Evolutionary conservation across 2,888 invertebrate species (phyloP).

Genomic region (Antheraea yamamai): DNA sequence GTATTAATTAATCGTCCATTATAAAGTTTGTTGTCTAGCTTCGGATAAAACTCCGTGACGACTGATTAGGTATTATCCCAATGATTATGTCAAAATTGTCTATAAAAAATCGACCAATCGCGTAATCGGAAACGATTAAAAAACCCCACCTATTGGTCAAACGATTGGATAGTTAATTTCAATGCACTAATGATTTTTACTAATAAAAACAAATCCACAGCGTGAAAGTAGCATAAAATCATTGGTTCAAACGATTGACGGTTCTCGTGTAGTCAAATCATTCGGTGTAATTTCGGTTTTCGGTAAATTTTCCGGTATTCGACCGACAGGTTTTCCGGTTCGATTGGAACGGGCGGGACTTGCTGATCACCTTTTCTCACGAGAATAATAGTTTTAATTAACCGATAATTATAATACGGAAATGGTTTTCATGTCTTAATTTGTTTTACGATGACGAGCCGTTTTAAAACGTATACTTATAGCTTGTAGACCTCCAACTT

Average conservation of each 20-base stretch:
- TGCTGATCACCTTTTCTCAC: constrained; percentile 68
- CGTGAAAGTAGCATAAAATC: constrained; percentile 73
- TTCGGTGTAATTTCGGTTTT: constrained; percentile 72
- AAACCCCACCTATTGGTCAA: constrained; percentile 50
- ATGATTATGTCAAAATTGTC: constrained; percentile 35
- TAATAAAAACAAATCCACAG: constrained; percentile 50
- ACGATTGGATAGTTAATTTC: constrained; percentile 60
- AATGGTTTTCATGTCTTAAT: constrained; percentile 44
- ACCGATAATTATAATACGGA: constrained; percentile 59
- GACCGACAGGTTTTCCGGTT: constrained; percentile 73
- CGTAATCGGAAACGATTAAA: constrained; percentile 32
- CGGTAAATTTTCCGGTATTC: constrained; percentile 77
- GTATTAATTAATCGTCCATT: not conserved
- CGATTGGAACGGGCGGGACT: constrained; percentile 69
- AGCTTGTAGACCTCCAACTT: no score
- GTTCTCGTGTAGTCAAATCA: constrained; percentile 60
- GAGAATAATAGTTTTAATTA: constrained; percentile 58
- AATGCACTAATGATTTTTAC: constrained; percentile 69
- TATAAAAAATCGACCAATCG: constrained; percentile 22
- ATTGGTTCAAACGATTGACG: constrained; percentile 53
- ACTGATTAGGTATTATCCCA: constrained; percentile 24
- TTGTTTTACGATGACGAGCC: not conserved
- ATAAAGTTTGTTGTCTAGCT: not conserved
- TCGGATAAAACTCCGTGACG: constrained; percentile 13
- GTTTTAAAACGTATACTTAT: not conserved